Base-by-base conservation (phyloP, 2,797 vertebrate genomes). In the Podarcis siculus region DNA sequence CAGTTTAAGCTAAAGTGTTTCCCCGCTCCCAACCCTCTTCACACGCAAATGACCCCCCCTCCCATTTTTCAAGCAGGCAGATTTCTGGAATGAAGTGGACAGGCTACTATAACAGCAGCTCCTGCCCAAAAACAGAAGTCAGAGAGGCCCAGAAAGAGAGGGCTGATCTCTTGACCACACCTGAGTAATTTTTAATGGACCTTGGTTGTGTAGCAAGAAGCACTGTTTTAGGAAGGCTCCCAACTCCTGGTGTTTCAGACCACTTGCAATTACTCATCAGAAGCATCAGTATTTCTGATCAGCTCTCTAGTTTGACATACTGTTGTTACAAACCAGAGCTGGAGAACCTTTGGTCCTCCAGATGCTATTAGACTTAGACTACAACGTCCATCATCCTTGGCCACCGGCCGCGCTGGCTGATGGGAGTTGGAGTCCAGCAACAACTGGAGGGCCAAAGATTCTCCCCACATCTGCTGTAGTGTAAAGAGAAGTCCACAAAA, bases 1-100 rank as follows among this genome's bases (percentile, higher is more conserved):
- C 89, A 5, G 94, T 23, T 79, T 89, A 85, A 87, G 92, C 86
- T 76, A 37, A 90, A 89, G 92, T 85, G 86, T 75, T 90, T 13
- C 83, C 90, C 87, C 76, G 0, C 90, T 72, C 58, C 9, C n/a
- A 71, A n/a, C 23, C 25, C 64, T 30, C 83, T 45, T 67, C 25
- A 42, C 30, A 2, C 23, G 4, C 64, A 55, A 32, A 27, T 15
- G 30, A 19, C 42, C n/a, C 30, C 19, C 45, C 2, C 86, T 12
- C 84, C 86, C 76, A 23, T 79, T 72, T 39, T 32, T 42, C 32
- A 2, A 79, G 71, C 1, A 37, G 1, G 85, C 83, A 88, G 83
- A 35, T 39, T 23, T 89, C 89, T 0, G 35, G 73, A 0, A 61
- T 0, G 79, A 83, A 0, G 1, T 0, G 92, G 93, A 88, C 81